phyloP scores from a whole-genome alignment of 2,888 invertebrate species.

The Homarus gammarus region DNA sequence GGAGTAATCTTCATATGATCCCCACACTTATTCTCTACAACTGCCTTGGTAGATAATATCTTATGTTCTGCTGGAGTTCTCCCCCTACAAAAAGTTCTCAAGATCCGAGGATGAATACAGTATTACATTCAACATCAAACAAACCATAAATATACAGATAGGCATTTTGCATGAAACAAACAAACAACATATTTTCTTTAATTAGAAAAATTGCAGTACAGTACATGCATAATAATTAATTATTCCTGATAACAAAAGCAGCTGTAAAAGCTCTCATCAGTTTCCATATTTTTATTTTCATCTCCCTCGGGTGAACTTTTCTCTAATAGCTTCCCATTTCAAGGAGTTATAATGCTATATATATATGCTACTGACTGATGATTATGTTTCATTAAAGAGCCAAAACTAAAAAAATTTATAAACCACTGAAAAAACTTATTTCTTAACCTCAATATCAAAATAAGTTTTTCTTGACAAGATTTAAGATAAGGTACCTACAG shows the following conservation, averaged over 20 bases:
- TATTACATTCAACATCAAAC: too few relatives aligned
- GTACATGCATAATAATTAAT: background rate
- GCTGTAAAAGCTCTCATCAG: background rate
- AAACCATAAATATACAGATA: too few relatives aligned
- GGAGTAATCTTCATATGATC: too few relatives aligned
- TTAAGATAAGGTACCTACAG: background rate
- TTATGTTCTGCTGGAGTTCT: too few relatives aligned
- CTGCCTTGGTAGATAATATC: too few relatives aligned
- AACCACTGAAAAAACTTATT: slow-evolving; percentile 5
- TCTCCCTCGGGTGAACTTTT: background rate
- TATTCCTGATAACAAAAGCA: background rate
- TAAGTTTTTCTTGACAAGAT: background rate
- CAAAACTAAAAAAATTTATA: background rate
- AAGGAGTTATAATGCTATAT: background rate
- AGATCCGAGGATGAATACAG: too few relatives aligned
- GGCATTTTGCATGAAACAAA: background rate
- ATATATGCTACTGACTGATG: background rate
- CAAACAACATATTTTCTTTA: background rate
- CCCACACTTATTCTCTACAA: too few relatives aligned
- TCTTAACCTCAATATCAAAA: background rate
- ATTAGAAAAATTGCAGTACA: slow-evolving; percentile 28
- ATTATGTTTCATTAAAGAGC: background rate
- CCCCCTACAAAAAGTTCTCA: too few relatives aligned
- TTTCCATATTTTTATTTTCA: background rate
- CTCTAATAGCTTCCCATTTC: background rate